These are phyloP conservation scores for Antheraea pernyi DNA, from an alignment of 1,140 invertebrate genomes.

Conservation along the genomic window DNA sequence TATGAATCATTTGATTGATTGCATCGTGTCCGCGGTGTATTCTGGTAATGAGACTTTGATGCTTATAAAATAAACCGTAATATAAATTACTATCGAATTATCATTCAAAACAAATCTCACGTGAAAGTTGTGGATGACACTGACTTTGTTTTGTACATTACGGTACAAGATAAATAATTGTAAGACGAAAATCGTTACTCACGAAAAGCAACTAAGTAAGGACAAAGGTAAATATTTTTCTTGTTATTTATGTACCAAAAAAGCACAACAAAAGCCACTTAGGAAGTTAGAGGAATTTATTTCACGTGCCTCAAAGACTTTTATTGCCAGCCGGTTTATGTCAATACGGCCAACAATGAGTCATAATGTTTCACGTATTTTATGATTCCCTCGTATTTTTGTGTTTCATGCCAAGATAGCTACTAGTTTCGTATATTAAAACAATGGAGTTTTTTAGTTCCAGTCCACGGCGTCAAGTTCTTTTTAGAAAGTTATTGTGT, in stretches of 20 bases:
- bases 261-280: constrained; percentile 14
- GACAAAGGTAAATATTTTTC: constrained; percentile 10
- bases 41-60: no score
- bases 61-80: no score
- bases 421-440: constrained; percentile 18
- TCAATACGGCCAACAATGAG: constrained; percentile 31
- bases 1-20: no score
- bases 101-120: no score
- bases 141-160: no score
- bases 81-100: no score
- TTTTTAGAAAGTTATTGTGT: neutral
- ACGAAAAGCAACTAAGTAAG: neutral
- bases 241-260: constrained; percentile 2
- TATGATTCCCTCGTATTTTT: constrained; percentile 15
- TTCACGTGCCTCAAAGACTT: constrained; percentile 22
- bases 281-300: constrained; percentile 16
- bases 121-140: no score
- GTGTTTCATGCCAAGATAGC: constrained; percentile 22
- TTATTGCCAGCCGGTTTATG: constrained; percentile 29
- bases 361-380: constrained; percentile 31
- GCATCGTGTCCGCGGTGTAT: no score
- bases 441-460: neutral
- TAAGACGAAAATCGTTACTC: neutral
- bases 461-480: neutral
- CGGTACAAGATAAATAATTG: no score